phyloP scores from a whole-genome alignment of 1,140 invertebrate species.

The Arctopsyche grandis region DNA sequence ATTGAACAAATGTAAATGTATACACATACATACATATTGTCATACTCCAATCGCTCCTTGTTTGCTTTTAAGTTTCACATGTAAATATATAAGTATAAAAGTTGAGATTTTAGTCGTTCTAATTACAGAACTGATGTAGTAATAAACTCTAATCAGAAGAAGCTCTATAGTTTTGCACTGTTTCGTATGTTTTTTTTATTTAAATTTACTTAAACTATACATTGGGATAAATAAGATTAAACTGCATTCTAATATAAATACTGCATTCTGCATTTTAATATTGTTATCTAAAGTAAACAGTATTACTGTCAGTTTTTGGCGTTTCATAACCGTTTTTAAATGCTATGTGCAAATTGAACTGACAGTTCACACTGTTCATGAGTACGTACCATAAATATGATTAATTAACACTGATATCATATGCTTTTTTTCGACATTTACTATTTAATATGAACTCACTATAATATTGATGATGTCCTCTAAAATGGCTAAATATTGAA shows the following conservation, averaged over 20 bases:
- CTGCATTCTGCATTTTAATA: neutral
- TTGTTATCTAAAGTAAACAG: neutral
- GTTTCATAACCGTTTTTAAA: neutral
- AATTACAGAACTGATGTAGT: neutral
- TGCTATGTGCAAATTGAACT: too few species aligned
- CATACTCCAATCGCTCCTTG: neutral
- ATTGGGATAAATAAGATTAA: neutral
- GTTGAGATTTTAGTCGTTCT: neutral
- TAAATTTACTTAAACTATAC: neutral
- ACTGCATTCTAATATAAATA: neutral
- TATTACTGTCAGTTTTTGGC: neutral
- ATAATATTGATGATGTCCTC: too few species aligned
- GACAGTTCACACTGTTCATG: too few species aligned
- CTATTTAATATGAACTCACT: too few species aligned
- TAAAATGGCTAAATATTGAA: too few species aligned
- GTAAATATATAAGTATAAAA: neutral
- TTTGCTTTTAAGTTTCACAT: neutral
- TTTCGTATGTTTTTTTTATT: neutral
- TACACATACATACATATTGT: slow-evolving; percentile 18
- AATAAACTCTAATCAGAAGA: neutral
- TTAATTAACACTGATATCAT: too few species aligned
- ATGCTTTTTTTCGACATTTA: too few species aligned
- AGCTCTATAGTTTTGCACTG: slow-evolving; percentile 2
- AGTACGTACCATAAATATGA: too few species aligned
- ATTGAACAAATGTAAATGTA: too few species aligned